Base-by-base conservation (phyloP, 2,888 invertebrate species). In the Thymelicus sylvestris region DNA sequence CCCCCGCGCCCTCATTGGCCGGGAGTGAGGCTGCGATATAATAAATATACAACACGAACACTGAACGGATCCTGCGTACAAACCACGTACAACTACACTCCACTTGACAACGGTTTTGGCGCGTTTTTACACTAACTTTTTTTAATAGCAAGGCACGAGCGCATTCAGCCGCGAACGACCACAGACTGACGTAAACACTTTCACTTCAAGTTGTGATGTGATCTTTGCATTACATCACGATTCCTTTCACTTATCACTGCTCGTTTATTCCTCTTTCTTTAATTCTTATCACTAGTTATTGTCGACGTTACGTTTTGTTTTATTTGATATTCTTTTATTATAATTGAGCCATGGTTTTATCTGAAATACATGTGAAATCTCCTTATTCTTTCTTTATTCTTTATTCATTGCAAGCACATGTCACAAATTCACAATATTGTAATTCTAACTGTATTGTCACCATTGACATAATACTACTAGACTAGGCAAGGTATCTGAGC, bases 1-100 rank as follows among this genome's bases (percentile, higher is more conserved):
- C 74, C 78, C 86, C 91, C 84, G 77, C 78, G 79, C 82, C 90
- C 85, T 83, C 93, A 93, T 93, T 93, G 93, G 93, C 82, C 88
- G 89, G 85, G 75, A 79, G 78, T 76, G 82, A 83, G 84, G 88
- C 74, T 73, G 74, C 80, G 76, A 80, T 86, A 85, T 86, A 83
- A 83, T 79, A 83, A 60, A 67, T 61, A 84, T 83, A 87, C 82
- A 87, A 87, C 86, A 79, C 86, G 81, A 81, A 76, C 79, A 80
- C 79, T 75, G 74, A 74, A 78, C 74, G 80, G 83, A 85, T 83
- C 82, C 81, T 82, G 81, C 79, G 80, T 78, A 76, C 76, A 74
- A 31, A 48, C 44, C 12, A 10, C 41, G 41, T 41, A 41, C 31
- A 31, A 31, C 67, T 70, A 71, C 48, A 61, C 52, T 66, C 60